Evolutionary conservation across 2,113 vertebrate genomes (phyloP), one percentile per base, ranked within the genome.

Genomic region (Glaucidium brasilianum): DNA sequence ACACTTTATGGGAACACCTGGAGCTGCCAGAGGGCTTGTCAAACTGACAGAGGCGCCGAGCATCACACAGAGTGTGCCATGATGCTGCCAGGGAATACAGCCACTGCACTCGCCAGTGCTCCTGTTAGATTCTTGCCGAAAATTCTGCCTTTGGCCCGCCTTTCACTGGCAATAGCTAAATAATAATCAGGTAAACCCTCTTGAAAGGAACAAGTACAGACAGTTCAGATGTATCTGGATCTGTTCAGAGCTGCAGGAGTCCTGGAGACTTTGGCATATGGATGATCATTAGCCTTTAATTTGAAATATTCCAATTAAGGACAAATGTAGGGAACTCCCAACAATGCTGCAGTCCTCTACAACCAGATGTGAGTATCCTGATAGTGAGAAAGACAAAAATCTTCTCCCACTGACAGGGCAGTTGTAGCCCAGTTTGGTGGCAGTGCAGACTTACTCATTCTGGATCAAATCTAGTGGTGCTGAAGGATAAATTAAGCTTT

Each of bases 61-160:
- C 66, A 75, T 37, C 14, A 4, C 12, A 1, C 20, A 30, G 58
- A 0, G 0, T 9, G 62, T 18, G 26, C 47, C 52, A 10, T 0
- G 0, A 8, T 49, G 68, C 35, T 78, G 68, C 68, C 41, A 11
- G 43, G 37, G 68, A 81, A 4, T 56, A 41, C 62, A 47, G 59
- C 5, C 72, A 3, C 43, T 23, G 21, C 12, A 5, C 47, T n/a
- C 0, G 0, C 68, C 55, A 29, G 10, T 2, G 58, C 66, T 68
- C 29, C 79, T 4, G 5, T 26, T 1, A 20, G 15, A 39, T 5
- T 59, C 67, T 43, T 60, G 52, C 80, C 68, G 60, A 7, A 67
- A 20, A 55, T 34, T 30, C 56, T 72, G 35, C 6, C 13, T 74
- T 34, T 62, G 35, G 10, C 63, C 29, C 15, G 27, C 47, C 56